phyloP scores from a whole-genome alignment of 92 coral and sea anemone species.

The Pocillopora grandis region DNA sequence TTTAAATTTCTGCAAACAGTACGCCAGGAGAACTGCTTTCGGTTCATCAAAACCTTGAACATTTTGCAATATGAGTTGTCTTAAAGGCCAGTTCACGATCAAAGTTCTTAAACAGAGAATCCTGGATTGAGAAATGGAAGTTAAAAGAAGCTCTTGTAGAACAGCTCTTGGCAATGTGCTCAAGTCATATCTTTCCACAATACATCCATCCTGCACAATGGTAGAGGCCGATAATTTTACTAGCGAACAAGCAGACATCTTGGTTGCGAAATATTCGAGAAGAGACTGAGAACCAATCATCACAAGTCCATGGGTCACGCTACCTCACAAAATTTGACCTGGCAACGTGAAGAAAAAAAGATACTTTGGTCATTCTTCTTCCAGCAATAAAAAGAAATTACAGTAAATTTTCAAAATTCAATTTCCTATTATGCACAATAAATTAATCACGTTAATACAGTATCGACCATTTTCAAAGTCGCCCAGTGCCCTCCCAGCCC shows the following conservation, averaged over 20 bases:
- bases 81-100: constrained; percentile 77
- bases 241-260: constrained; percentile 46
- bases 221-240: constrained; percentile 60
- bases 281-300: constrained; percentile 6
- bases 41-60: constrained; percentile 63
- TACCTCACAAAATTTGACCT: too few relatives aligned
- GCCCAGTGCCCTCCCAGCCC: too few relatives aligned
- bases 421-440: too few relatives aligned
- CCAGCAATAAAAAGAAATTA: too few relatives aligned
- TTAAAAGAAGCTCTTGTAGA: constrained; percentile 61
- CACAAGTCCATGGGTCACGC: too few relatives aligned
- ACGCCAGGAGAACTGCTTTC: constrained; percentile 78
- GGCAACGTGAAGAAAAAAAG: too few relatives aligned
- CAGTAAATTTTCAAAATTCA: too few relatives aligned
- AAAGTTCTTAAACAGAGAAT: constrained; percentile 62
- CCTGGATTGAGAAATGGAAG: constrained; percentile 67
- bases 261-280: not conserved
- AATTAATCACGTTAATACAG: too few relatives aligned
- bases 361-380: too few relatives aligned
- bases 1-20: constrained; percentile 61
- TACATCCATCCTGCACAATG: constrained; percentile 60
- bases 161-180: constrained; percentile 65
- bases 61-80: constrained; percentile 64
- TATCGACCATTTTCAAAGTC: too few relatives aligned
- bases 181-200: constrained; percentile 27